Evolutionary conservation across 2,888 invertebrate species (phyloP), one percentile per base, ranked within the genome.

Genomic region (Ochropleura plecta): DNA sequence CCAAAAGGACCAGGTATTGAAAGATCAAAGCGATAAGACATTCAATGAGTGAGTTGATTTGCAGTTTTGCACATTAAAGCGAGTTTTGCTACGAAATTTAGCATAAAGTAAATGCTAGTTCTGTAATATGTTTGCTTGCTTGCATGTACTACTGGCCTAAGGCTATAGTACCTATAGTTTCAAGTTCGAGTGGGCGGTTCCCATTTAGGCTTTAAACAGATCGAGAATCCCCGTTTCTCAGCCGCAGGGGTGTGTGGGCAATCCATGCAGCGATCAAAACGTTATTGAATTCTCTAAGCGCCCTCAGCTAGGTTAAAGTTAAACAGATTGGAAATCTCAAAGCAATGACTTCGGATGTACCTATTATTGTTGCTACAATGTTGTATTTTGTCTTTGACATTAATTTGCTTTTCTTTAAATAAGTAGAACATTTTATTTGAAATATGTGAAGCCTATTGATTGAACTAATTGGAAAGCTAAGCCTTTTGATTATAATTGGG

Each of bases 271-370:
- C 90, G 90, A 92, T 92, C 92, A 90, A 83, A 91, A 86, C 79
- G 81, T 90, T 91, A 92, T 92, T 92, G 92, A 92, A 91, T 91
- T 88, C 87, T 79, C 83, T 84, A 86, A 84, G 78, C 80, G 90
- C 91, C 90, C 77, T 76, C 71, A 86, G 92, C 86, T 83, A 84
- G 89, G 92, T 91, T 89, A 89, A 84, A 91, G 90, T 90, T 89
- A 89, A 90, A 90, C 73, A 77, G 77, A 88, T 86, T 87, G 85
- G 81, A 83, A 84, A 86, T 84, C 81, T 81, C 72, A 60, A 78
- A 48, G 70, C 65, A 64, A 75, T 67, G 70, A 72, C 46, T 73
- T 62, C 65, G 3, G 16, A 73, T 70, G 53, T 78, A n/a, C n/a
- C n/a, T n/a, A 59, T 80, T 69, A 49, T 80, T 69, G 65, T 66